Evolutionary conservation across 2,113 vertebrate species (phyloP).

Genomic region (Haplochromis burtoni): DNA sequence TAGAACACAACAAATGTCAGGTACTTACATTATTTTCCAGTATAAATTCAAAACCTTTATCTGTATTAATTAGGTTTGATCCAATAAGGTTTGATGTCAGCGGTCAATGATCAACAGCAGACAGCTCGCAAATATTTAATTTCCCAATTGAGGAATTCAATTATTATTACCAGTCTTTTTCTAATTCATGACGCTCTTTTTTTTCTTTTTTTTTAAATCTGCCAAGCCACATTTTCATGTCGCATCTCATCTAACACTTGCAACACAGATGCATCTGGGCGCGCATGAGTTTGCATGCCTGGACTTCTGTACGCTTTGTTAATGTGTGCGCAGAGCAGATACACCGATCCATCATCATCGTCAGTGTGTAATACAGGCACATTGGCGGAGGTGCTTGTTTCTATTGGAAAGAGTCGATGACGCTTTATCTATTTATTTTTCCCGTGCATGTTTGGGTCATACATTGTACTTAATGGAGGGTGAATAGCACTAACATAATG

Average conservation of each 20-base stretch:
- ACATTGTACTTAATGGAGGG: background rate
- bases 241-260: background rate
- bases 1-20: background rate
- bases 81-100: background rate
- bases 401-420: background rate
- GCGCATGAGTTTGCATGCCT: background rate
- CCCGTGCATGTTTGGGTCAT: background rate
- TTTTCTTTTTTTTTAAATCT: background rate
- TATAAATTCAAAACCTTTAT: background rate
- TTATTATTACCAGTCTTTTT: background rate
- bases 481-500: background rate
- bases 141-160: background rate
- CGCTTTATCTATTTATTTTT: background rate
- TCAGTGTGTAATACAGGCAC: background rate
- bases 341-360: background rate
- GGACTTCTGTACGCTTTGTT: background rate
- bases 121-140: background rate
- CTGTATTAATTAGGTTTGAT: background rate
- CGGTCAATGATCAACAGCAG: background rate
- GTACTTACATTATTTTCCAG: background rate
- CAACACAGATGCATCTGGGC: background rate
- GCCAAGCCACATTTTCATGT: background rate
- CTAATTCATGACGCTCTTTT: background rate
- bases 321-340: background rate
- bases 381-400: background rate